Percentiles rank a stretch among this genome's conserved stretches.
Evolutionary conservation across 2,797 vertebrate genomes (phyloP).

Genomic region (Clamator glandarius): DNA sequence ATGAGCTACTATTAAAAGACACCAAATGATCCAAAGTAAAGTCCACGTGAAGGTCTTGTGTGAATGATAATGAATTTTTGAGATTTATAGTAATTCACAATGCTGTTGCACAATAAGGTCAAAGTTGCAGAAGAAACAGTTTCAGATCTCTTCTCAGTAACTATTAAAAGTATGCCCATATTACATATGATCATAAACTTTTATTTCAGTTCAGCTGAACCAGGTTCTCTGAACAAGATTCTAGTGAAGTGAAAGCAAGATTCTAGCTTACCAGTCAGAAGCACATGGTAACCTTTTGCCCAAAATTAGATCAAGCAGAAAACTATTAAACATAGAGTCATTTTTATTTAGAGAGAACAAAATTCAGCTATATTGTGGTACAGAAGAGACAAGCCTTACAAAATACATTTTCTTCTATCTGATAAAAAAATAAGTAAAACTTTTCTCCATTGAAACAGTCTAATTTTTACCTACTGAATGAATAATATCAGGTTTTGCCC

Average conservation of each 20-base stretch:
- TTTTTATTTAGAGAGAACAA: conserved; percentile 14
- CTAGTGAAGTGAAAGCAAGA: conserved; percentile 11
- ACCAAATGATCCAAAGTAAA: conserved; percentile 5
- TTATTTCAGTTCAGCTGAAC: neutral
- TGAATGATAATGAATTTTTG: conserved; percentile 14
- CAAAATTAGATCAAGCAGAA: conserved; percentile 7
- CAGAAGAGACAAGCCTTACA: neutral
- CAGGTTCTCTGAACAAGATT: neutral
- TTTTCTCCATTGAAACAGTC: neutral
- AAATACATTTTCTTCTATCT: neutral
- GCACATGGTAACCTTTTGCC: conserved; percentile 12
- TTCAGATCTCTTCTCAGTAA: neutral
- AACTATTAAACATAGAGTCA: neutral
- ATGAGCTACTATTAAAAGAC: conserved; percentile 9
- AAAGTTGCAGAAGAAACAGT: neutral
- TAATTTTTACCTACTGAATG: neutral
- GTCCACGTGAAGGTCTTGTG: neutral
- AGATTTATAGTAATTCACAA: conserved; percentile 15
- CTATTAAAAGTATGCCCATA: neutral
- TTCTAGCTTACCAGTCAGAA: conserved; percentile 3
- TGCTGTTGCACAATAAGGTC: neutral
- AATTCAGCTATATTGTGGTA: neutral
- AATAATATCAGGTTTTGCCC: neutral
- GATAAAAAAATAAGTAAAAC: neutral
- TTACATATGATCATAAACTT: conserved; percentile 3